Conservation (phyloP, 2,113 vertebrate species). For the Platysternon megacephalum region DNA sequence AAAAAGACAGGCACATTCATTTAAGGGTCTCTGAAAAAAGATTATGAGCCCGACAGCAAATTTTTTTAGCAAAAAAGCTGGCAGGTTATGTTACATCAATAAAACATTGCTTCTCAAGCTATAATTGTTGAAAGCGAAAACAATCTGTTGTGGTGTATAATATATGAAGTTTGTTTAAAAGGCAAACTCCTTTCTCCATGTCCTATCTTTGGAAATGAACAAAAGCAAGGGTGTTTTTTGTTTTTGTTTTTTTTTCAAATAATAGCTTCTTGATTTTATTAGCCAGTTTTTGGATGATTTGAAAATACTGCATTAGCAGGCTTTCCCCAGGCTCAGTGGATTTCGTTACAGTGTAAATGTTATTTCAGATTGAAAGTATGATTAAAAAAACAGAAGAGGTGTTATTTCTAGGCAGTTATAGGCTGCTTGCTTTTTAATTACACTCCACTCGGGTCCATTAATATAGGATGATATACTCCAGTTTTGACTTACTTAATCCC, state of each 20-base stretch:
- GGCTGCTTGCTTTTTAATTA: constrained; percentile 67
- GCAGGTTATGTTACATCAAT: background rate
- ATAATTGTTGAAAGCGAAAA: constrained; percentile 49
- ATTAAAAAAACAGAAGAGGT: constrained; percentile 69
- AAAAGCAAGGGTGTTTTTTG: constrained; percentile 26
- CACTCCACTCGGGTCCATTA: constrained; percentile 28
- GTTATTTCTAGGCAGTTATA: constrained; percentile 63
- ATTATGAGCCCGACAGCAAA: background rate
- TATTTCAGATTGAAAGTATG: constrained; percentile 66
- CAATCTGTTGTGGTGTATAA: constrained; percentile 38
- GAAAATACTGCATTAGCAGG: constrained; percentile 41
- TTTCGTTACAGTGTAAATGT: constrained; percentile 56
- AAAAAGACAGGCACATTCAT: background rate
- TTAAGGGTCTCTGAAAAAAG: background rate
- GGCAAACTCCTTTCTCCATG: constrained; percentile 22
- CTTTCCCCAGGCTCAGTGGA: background rate
- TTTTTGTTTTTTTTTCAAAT: background rate
- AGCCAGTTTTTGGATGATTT: constrained; percentile 15
- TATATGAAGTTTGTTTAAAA: constrained; percentile 37
- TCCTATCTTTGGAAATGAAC: background rate
- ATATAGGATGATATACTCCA: constrained; percentile 36
- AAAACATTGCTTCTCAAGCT: background rate
- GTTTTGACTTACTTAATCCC: constrained; percentile 59
- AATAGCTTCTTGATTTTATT: constrained; percentile 61
- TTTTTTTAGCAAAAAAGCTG: background rate